These are phyloP conservation scores for Tragelaphus scriptus DNA, from an alignment of 2,113 vertebrate species.

Conservation along the genomic window DNA sequence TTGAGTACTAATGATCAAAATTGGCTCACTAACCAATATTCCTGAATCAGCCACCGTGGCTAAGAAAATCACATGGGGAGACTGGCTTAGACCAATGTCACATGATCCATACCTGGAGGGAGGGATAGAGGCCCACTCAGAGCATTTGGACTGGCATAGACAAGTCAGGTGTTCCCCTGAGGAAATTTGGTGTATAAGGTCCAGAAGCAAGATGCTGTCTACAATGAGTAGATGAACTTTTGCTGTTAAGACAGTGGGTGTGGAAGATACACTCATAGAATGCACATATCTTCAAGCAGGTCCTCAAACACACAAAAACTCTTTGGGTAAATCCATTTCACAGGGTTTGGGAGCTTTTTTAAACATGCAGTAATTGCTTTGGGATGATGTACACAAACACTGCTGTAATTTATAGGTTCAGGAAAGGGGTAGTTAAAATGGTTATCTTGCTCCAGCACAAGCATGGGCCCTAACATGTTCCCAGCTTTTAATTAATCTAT, in stretches of 20 bases:
- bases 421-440: not conserved
- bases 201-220: not conserved
- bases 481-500: not conserved
- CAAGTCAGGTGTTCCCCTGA: not conserved
- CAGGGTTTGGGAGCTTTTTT: not conserved
- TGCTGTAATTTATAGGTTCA: not conserved
- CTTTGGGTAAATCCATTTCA: slow-evolving; percentile 12
- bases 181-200: not conserved
- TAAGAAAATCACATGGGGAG: not conserved
- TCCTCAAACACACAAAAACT: not conserved
- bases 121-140: not conserved
- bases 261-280: not conserved
- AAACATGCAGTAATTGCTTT: not conserved
- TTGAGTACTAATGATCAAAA: not conserved
- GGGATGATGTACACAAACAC: not conserved
- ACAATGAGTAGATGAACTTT: not conserved
- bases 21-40: not conserved
- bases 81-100: not conserved
- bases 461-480: not conserved
- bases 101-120: not conserved
- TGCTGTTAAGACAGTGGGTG: not conserved
- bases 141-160: not conserved
- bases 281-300: not conserved
- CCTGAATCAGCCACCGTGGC: not conserved
- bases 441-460: not conserved